A percentile compares a stretch with the other conserved stretches of the same genome.
phyloP scores from a whole-genome alignment of 2,888 invertebrate genomes.

The Drosophila falleni region DNA sequence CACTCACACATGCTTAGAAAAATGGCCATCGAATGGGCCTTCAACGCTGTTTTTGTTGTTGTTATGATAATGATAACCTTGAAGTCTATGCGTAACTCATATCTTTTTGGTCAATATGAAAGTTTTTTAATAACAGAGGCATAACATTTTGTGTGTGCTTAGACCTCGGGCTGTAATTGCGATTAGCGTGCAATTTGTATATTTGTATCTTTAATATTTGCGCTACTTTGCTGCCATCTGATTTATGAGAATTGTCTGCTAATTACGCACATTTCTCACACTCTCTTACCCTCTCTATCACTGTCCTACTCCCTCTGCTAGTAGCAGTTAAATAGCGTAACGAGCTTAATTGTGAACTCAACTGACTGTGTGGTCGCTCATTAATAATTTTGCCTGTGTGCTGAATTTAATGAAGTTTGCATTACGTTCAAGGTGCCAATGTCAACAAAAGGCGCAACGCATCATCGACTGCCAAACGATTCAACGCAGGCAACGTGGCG shows the following conservation, averaged over 20 bases:
- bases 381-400: slow-evolving; percentile 67
- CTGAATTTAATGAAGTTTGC: slow-evolving; percentile 76
- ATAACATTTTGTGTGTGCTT: slow-evolving; percentile 1
- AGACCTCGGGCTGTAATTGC: slow-evolving; percentile 43
- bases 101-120: slow-evolving; percentile 45
- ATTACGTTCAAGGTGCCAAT: slow-evolving; percentile 50
- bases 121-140: slow-evolving; percentile 70
- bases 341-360: slow-evolving; percentile 74
- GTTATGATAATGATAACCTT: slow-evolving; percentile 48
- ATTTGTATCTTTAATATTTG: slow-evolving; percentile 34
- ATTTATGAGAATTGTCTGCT: slow-evolving; percentile 71
- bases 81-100: slow-evolving; percentile 17
- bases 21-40: slow-evolving; percentile 51
- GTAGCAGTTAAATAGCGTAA: slow-evolving; percentile 66
- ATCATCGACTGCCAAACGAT: slow-evolving; percentile 4
- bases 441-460: slow-evolving; percentile 49
- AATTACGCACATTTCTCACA: slow-evolving; percentile 53
- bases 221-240: slow-evolving; percentile 41
- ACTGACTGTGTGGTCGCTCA: slow-evolving; percentile 45
- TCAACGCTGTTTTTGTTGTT: slow-evolving; percentile 38
- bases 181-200: slow-evolving; percentile 62
- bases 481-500: slow-evolving; percentile 27
- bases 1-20: slow-evolving; percentile 70
- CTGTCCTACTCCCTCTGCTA: not conserved
- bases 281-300: slow-evolving; percentile 5